phyloP scores from a whole-genome alignment of 2,888 invertebrate species.

The Dromius quadrimaculatus region DNA sequence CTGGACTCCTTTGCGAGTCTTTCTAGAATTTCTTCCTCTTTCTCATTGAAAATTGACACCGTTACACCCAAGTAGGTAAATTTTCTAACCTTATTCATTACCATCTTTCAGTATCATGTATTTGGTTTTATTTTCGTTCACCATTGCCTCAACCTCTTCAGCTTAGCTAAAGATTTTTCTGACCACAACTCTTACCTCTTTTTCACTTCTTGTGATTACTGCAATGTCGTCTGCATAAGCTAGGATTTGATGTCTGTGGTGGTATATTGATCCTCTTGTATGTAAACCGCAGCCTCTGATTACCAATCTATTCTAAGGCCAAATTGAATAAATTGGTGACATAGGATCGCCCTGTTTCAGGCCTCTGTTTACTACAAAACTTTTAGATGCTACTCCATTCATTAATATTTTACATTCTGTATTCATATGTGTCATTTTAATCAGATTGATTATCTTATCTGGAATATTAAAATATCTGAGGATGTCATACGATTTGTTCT shows the following conservation, averaged over 20 bases:
- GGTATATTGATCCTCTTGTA: background rate
- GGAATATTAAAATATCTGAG: background rate
- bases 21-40: background rate
- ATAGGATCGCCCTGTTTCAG: background rate
- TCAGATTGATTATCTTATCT: background rate
- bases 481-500: background rate
- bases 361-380: background rate
- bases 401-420: background rate
- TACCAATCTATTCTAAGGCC: background rate
- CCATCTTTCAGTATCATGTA: background rate
- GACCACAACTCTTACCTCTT: background rate
- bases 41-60: background rate
- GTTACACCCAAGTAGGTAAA: background rate
- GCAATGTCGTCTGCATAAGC: conserved; percentile 1
- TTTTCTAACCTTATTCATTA: background rate
- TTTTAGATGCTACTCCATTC: background rate
- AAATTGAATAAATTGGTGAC: background rate
- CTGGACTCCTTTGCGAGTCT: background rate
- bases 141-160: background rate
- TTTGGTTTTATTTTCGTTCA: background rate
- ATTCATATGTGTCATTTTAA: background rate
- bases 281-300: background rate
- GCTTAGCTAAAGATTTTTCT: background rate
- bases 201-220: background rate
- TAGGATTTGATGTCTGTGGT: background rate